Evolutionary conservation across 2,888 invertebrate species (phyloP).

Genomic region (Tuta absoluta): DNA sequence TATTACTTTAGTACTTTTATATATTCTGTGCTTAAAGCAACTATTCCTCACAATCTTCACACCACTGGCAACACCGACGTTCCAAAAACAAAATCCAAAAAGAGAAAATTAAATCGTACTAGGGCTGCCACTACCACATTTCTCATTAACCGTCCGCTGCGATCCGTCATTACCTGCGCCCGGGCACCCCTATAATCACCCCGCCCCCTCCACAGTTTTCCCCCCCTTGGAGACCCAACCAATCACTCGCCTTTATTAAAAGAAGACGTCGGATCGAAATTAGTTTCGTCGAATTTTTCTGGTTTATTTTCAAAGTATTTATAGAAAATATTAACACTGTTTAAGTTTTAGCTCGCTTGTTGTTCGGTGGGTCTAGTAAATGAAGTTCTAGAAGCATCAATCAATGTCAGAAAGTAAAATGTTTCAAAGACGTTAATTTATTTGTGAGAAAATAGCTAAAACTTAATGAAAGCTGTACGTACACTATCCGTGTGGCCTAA

Average conservation of each 20-base stretch:
- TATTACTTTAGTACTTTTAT: no score
- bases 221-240: constrained; percentile 36
- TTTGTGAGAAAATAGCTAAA: background rate
- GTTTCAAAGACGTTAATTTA: background rate
- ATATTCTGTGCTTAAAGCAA: background rate
- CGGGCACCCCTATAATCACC: constrained; percentile 76
- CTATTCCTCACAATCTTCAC: background rate
- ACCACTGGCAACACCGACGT: background rate
- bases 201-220: constrained; percentile 45
- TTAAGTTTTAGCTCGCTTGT: constrained; percentile 14
- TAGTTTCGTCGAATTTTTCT: constrained; percentile 48
- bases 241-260: constrained; percentile 57
- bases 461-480: background rate
- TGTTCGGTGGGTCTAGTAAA: constrained; percentile 8
- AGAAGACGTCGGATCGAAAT: constrained; percentile 65
- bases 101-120: background rate
- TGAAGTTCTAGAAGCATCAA: constrained; percentile 9
- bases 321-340: constrained; percentile 26
- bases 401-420: constrained; percentile 9
- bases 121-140: constrained; percentile 70
- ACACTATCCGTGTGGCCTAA: background rate
- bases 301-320: constrained; percentile 22
- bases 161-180: constrained; percentile 73
- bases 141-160: constrained; percentile 63
- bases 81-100: constrained; percentile 9